Conservation (phyloP, 2,113 vertebrate species). For the chimpanzee (Pan troglodytes) region NHGRI_mPanTro3-v2.1_pri NC_072412.2:98537001-98537500, state of each 20-base stretch:
- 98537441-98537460: not conserved
- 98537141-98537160: not conserved
- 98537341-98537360: not conserved
- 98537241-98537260: not conserved
- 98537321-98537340: not conserved
- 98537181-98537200: not conserved
- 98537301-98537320: slow-evolving; percentile 41
- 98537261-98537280: slow-evolving; percentile 39
- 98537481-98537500: not conserved
- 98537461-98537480: not conserved
- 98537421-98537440: not conserved
- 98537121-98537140: not conserved
- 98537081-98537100: not conserved
- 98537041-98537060: not conserved
- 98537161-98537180: not conserved
- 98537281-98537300: slow-evolving; percentile 2
- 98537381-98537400: not conserved
- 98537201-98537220: not conserved
- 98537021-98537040: not conserved
- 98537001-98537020: not conserved
- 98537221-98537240: slow-evolving; percentile 13
- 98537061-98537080: not conserved
- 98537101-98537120: not conserved
- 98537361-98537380: not conserved
- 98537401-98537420: not conserved